Conservation (phyloP, 1,140 invertebrate genomes). For the Drosophila repletoides region DNA sequence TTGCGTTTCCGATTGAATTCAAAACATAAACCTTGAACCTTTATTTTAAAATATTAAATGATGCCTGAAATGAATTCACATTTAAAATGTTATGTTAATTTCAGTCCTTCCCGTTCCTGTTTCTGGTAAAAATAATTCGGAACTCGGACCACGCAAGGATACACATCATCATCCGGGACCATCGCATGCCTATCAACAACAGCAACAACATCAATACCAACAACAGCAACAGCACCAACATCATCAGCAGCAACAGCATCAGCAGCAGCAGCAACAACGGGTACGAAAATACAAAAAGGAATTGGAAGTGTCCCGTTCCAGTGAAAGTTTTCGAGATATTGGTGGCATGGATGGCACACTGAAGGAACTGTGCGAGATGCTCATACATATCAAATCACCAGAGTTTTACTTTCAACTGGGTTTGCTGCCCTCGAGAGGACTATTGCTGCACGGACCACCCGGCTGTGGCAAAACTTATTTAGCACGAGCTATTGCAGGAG, state of each 20-base stretch:
- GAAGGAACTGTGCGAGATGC: constrained; percentile 90
- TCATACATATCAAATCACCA: constrained; percentile 92
- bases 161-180: constrained; percentile 13
- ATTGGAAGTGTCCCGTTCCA: constrained; percentile 62
- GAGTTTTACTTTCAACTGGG: constrained; percentile 91
- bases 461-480: constrained; percentile 85
- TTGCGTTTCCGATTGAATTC: not conserved
- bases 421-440: constrained; percentile 89
- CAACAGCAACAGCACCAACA: constrained; percentile 5
- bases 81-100: no score
- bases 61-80: no score
- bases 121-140: not conserved
- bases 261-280: constrained; percentile 3
- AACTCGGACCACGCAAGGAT: constrained; percentile 22
- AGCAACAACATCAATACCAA: constrained; percentile 5
- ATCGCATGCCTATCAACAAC: constrained; percentile 6
- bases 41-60: no score
- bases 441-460: constrained; percentile 84
- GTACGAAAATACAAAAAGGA: constrained; percentile 76
- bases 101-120: no score
- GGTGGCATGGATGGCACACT: constrained; percentile 89
- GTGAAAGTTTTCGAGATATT: constrained; percentile 86
- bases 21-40: no score
- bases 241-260: constrained; percentile 10
- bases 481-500: constrained; percentile 95